A percentile compares a stretch with the other conserved stretches of the same genome.
Evolutionary conservation across 2,797 vertebrate genomes (phyloP).

Genomic region (Rhabdomys pumilio): DNA sequence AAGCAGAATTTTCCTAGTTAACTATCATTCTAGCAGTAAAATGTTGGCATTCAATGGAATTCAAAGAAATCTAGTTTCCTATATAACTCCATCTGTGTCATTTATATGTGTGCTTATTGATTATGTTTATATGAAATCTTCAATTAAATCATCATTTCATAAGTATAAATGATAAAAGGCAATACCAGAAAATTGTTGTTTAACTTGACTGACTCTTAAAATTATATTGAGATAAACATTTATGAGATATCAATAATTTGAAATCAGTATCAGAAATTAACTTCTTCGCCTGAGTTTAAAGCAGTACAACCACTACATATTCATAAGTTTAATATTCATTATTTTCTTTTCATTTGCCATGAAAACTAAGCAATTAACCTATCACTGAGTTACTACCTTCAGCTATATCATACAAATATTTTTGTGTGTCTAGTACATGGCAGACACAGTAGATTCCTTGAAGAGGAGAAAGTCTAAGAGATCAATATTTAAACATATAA

Average conservation of each 20-base stretch:
- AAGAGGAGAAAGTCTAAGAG: conserved; percentile 16
- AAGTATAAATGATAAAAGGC: background rate
- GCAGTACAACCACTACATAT: background rate
- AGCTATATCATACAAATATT: conserved; percentile 24
- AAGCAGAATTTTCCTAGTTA: conserved; percentile 62
- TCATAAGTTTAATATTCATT: conserved; percentile 29
- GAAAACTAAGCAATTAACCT: background rate
- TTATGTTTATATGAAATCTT: conserved; percentile 30
- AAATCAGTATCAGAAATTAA: conserved; percentile 17
- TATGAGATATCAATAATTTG: conserved; percentile 31
- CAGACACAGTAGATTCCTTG: conserved; percentile 18
- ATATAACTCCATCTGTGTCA: background rate
- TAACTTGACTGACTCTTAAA: conserved; percentile 13
- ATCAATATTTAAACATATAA: conserved; percentile 56
- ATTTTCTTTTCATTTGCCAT: background rate
- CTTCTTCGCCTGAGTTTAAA: conserved; percentile 18
- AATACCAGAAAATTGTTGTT: background rate
- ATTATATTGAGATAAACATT: background rate
- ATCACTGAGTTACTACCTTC: background rate
- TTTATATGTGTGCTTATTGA: background rate
- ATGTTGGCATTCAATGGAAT: background rate
- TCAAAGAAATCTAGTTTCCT: background rate
- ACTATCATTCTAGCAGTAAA: conserved; percentile 52
- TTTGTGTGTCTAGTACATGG: conserved; percentile 13
- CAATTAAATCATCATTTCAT: background rate